Evolutionary conservation across 23 tunicate species (phyloP), one percentile per base, ranked within the genome.

Genomic region (Aplidium turbinatum): DNA sequence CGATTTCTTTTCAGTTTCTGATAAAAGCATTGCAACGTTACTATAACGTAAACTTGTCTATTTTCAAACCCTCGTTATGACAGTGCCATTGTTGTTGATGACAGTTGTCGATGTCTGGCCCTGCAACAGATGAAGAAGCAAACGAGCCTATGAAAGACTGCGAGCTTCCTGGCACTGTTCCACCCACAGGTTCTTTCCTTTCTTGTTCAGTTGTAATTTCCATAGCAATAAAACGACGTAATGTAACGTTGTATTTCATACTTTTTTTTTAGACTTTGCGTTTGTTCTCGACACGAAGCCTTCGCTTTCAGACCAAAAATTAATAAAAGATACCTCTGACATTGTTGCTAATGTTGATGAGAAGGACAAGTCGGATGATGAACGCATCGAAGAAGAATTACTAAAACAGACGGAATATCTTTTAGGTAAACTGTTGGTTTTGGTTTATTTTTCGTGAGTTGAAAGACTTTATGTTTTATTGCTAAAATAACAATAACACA

Each of bases 201-300:
- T n/a, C n/a, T n/a, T n/a, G n/a, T n/a, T n/a, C n/a, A n/a, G n/a
- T n/a, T n/a, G n/a, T n/a, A n/a, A n/a, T n/a, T n/a, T n/a, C n/a
- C n/a, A n/a, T n/a, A n/a, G n/a, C n/a, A n/a, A n/a, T n/a, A n/a
- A n/a, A n/a, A n/a, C n/a, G n/a, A n/a, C n/a, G n/a, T n/a, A n/a
- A n/a, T n/a, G n/a, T n/a, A n/a, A n/a, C n/a, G n/a, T n/a, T n/a
- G 48, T 42, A 42, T 9, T 9, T 42, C 9, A 42, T 42, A 9
- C 48, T 9, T 9, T 42, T 42, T 42, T 54, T 60, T 31, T 29
- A 60, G 73, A 39, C 4, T 36, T 66, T 6, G 35, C 22, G 4
- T 66, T 35, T 66, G 28, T 38, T 16, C 52, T 66, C 30, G 73
- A 66, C 52, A 38, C 73, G 28, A 66, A 38, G 21, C 73, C 73